Evolutionary conservation across 2,113 vertebrate species (phyloP).

Genomic region (Reinhardtius hippoglossoides): DNA sequence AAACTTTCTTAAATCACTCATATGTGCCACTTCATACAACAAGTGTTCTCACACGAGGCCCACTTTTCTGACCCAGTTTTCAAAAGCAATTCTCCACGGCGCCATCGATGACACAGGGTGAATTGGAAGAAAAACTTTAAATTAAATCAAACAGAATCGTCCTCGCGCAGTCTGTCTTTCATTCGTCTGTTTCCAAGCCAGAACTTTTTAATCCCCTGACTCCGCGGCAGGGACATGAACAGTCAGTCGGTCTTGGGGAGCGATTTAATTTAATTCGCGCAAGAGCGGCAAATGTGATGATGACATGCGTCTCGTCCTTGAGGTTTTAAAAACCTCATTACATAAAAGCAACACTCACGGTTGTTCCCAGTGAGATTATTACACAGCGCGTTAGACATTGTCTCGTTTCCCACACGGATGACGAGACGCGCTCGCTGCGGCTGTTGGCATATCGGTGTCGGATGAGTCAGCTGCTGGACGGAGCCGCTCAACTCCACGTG

Average conservation of each 20-base stretch:
- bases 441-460: constrained; percentile 23
- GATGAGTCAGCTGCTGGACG: constrained; percentile 55
- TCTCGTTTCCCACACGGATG: constrained; percentile 32
- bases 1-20: no score
- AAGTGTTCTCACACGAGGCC: neutral
- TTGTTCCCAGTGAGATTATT: constrained; percentile 29
- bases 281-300: constrained; percentile 26
- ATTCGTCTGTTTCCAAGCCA: neutral
- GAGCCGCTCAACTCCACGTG: constrained; percentile 8
- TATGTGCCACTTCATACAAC: neutral
- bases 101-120: neutral
- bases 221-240: neutral
- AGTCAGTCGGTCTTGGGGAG: constrained; percentile 1
- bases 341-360: constrained; percentile 8
- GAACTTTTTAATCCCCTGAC: neutral
- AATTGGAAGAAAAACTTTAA: neutral
- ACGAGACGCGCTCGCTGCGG: constrained; percentile 44
- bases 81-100: neutral
- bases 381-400: constrained; percentile 12
- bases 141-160: neutral
- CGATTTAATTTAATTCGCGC: constrained; percentile 37
- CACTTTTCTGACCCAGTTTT: neutral
- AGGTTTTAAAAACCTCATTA: constrained; percentile 35
- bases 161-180: neutral
- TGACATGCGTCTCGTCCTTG: constrained; percentile 30